These are phyloP conservation scores for Achatina immaculata DNA, from an alignment of 1,140 invertebrate species.

Conservation along the genomic window DNA sequence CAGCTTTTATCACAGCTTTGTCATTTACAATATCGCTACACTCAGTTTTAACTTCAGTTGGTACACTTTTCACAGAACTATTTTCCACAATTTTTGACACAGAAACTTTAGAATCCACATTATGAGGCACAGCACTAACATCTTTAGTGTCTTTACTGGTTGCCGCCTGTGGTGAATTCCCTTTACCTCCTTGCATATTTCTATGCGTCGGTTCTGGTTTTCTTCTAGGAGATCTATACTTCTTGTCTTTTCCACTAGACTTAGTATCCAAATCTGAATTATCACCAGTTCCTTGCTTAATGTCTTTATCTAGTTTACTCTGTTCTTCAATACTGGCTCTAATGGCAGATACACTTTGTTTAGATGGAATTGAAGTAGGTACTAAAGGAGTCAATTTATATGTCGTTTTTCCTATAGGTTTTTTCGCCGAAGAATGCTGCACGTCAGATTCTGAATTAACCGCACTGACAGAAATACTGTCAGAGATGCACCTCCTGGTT, in stretches of 20 bases:
- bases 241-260: slow-evolving; percentile 15
- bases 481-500: slow-evolving; percentile 23
- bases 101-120: neutral
- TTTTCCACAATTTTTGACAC: neutral
- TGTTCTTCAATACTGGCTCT: slow-evolving; percentile 13
- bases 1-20: slow-evolving; percentile 20
- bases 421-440: neutral
- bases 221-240: slow-evolving; percentile 21
- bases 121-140: slow-evolving; percentile 11
- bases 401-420: neutral
- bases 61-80: slow-evolving; percentile 3
- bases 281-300: neutral
- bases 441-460: slow-evolving; percentile 14
- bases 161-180: neutral
- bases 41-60: neutral
- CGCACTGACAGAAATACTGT: slow-evolving; percentile 29
- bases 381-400: slow-evolving; percentile 32
- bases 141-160: slow-evolving; percentile 6
- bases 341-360: slow-evolving; percentile 5
- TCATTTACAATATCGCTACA: neutral
- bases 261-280: slow-evolving; percentile 22
- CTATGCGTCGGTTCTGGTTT: slow-evolving; percentile 9
- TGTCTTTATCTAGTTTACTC: neutral
- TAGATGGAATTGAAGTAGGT: slow-evolving; percentile 29
- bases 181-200: slow-evolving; percentile 34